Evolutionary conservation across 2,888 invertebrate genomes (phyloP).

Genomic region (Drosophila pseudotakahashii): DNA sequence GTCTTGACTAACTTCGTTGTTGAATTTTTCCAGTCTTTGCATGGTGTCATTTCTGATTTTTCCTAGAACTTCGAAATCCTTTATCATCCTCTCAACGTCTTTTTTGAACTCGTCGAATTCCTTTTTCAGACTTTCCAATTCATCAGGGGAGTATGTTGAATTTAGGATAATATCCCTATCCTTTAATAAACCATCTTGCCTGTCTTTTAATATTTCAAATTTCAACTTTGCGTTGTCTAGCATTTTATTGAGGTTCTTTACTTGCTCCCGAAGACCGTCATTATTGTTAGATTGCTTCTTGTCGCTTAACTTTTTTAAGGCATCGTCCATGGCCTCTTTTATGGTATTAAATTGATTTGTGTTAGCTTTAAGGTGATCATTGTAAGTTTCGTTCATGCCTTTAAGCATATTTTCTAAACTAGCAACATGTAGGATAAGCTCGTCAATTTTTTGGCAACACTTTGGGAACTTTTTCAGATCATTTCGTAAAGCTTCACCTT

Average conservation of each 20-base stretch:
- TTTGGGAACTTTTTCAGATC: slow-evolving; percentile 1
- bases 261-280: neutral
- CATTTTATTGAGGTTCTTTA: neutral
- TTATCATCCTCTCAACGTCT: neutral
- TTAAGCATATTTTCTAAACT: neutral
- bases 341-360: neutral
- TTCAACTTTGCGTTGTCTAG: neutral
- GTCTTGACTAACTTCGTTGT: neutral
- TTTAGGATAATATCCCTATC: neutral
- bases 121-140: neutral
- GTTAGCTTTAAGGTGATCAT: neutral
- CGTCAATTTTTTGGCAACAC: slow-evolving; percentile 33
- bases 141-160: neutral
- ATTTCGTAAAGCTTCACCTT: slow-evolving; percentile 1
- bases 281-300: neutral
- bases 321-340: neutral
- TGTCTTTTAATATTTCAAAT: neutral
- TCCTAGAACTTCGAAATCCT: neutral
- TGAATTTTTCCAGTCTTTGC: slow-evolving; percentile 1
- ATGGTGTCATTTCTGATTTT: neutral
- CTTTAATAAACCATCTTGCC: neutral
- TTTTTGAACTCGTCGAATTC: neutral
- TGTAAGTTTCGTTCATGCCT: slow-evolving; percentile 12
- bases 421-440: neutral
- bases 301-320: neutral